phyloP scores from a whole-genome alignment of 1,140 invertebrate species.

The Neotoxoptera formosana region DNA sequence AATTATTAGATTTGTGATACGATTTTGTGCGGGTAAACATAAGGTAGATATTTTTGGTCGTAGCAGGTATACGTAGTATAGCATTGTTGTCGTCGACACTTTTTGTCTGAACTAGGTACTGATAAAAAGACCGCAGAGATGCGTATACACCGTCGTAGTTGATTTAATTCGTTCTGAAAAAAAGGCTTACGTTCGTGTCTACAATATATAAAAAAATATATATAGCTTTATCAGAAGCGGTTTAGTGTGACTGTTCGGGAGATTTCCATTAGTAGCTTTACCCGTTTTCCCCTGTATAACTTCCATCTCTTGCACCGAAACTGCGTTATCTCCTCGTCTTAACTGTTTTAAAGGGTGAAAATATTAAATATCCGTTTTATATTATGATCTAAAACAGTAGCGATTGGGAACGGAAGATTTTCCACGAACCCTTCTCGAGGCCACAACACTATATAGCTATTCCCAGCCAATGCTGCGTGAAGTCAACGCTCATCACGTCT shows the following conservation, averaged over 20 bases:
- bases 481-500: neutral
- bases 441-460: neutral
- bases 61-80: neutral
- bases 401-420: neutral
- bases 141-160: neutral
- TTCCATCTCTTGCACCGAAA: neutral
- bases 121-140: neutral
- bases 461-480: neutral
- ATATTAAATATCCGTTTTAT: slow-evolving; percentile 28
- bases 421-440: neutral
- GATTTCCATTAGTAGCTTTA: slow-evolving; percentile 27
- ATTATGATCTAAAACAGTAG: neutral
- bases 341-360: neutral
- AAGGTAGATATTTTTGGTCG: neutral
- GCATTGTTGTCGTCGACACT: neutral
- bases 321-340: neutral
- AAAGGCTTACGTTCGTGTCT: neutral
- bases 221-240: neutral
- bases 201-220: neutral
- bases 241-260: neutral
- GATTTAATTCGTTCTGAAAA: neutral
- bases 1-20: neutral
- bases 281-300: neutral
- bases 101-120: neutral
- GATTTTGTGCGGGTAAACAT: neutral